Evolutionary conservation across 2,888 invertebrate species (phyloP).

Genomic region (Nomada hirtipes): DNA sequence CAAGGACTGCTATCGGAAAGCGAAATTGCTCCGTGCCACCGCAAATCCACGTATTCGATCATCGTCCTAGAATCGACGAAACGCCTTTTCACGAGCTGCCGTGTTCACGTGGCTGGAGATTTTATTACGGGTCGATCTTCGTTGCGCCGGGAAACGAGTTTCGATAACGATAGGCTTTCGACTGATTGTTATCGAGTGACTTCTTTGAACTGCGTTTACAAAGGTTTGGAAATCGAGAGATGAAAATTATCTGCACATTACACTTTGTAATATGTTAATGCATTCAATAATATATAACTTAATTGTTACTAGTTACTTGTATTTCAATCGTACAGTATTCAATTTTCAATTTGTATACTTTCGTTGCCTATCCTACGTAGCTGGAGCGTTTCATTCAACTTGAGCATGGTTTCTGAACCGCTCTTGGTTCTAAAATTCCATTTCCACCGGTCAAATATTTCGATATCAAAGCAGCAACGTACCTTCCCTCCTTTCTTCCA

Average conservation of each 20-base stretch:
- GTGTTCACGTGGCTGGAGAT: conserved; percentile 19
- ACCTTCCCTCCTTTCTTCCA: neutral
- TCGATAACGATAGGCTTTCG: conserved; percentile 21
- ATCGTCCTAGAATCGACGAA: conserved; percentile 39
- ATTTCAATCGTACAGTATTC: too few relatives aligned
- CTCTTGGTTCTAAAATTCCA: neutral
- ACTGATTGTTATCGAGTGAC: conserved; percentile 14
- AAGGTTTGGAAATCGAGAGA: neutral
- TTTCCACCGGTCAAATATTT: conserved; percentile 3
- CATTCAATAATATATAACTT: too few relatives aligned
- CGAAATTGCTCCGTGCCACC: conserved; percentile 39
- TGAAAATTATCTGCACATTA: neutral
- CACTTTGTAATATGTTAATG: too few relatives aligned
- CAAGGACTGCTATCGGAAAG: neutral
- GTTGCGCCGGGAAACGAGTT: conserved; percentile 14
- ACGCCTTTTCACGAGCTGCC: conserved; percentile 20
- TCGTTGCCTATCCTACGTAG: too few relatives aligned
- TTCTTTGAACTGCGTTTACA: neutral
- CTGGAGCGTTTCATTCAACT: neutral
- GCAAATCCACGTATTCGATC: conserved; percentile 41
- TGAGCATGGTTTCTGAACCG: neutral
- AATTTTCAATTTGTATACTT: too few relatives aligned
- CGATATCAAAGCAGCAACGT: neutral
- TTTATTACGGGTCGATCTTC: conserved; percentile 25
- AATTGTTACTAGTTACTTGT: too few relatives aligned